Evolutionary conservation across 2,888 invertebrate species (phyloP), one percentile per base, ranked within the genome.

Genomic region (Mactromeris polynyma): DNA sequence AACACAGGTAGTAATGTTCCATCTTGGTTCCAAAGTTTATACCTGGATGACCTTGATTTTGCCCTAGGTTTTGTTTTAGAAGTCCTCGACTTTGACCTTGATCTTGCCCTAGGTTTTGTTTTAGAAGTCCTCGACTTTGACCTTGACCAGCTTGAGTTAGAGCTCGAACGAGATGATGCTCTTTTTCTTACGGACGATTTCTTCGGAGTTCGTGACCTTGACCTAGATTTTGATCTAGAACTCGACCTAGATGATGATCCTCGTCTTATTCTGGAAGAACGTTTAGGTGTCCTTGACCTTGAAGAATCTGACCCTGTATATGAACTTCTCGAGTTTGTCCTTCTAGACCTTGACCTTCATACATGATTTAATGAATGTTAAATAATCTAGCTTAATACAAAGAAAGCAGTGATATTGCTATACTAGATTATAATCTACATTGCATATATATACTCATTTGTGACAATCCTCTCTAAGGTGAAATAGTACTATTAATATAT

Each of bases 281-380:
- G 3, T 80, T 81, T 84, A 40, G 84, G 40, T 46, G 84, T 77
- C 46, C 81, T 90, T 87, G 93, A 92, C 89, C 89, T 89, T 81
- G 92, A 89, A 79, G 92, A 92, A 79, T 81, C 77, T 84, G 93
- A 93, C 51, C 93, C 91, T 85, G 93, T 92, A 14, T 82, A 84
- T 46, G 73, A 73, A 26, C 33, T 89, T 88, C 51, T 83, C 38
- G 89, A 90, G 69, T 40, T 86, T 83, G 89, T 85, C 31, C 83
- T 87, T 19, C 58, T 46, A 36, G 58, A 64, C 58, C 58, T n/a
- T 64, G 58, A 64, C 58, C 58, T 64, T 64, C 21, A 38, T 31
- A 73, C 9, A 83, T 69, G 42, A 58, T 86, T 87, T 42, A 88
- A 89, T n/a, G 14, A 73, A 19, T 73, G 73, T 73, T 14, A 73